Percentiles rank a stretch among this genome's conserved stretches.
Evolutionary conservation across 2,113 vertebrate species (phyloP).

Genomic region (Caranx melampygus): DNA sequence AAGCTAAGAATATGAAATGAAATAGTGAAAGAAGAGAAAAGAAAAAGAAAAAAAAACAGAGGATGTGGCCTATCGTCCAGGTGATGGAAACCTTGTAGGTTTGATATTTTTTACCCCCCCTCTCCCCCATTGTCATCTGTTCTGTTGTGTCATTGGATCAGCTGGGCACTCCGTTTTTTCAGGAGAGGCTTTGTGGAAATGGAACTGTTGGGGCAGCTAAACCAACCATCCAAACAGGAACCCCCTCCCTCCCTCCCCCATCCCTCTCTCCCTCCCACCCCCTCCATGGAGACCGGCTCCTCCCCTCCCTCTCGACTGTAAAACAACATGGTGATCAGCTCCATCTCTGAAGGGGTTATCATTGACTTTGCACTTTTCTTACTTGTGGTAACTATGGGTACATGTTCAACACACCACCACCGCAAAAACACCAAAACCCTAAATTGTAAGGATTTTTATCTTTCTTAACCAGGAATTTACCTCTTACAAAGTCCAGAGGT

Average conservation of each 20-base stretch:
- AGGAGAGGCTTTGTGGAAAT: slow-evolving; percentile 87
- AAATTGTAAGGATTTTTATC: slow-evolving; percentile 65
- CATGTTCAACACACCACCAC: slow-evolving; percentile 68
- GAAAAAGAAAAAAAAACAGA: slow-evolving; percentile 78
- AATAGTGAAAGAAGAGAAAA: slow-evolving; percentile 76
- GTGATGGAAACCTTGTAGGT: slow-evolving; percentile 92
- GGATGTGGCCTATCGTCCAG: slow-evolving; percentile 92
- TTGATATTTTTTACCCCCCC: slow-evolving; percentile 68
- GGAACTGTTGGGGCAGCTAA: slow-evolving; percentile 84
- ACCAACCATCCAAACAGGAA: slow-evolving; percentile 71
- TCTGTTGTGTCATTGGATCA: slow-evolving; percentile 87
- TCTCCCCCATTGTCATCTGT: slow-evolving; percentile 70
- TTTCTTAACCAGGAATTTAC: slow-evolving; percentile 53
- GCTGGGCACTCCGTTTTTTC: slow-evolving; percentile 88
- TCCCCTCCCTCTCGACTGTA: slow-evolving; percentile 21
- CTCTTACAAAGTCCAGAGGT: slow-evolving; percentile 33
- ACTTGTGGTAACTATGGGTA: slow-evolving; percentile 78
- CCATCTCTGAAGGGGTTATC: slow-evolving; percentile 65
- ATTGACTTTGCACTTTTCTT: slow-evolving; percentile 86
- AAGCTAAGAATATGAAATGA: slow-evolving; percentile 83
- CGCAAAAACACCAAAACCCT: slow-evolving; percentile 59
- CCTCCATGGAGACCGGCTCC: slow-evolving; percentile 49
- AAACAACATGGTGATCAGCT: slow-evolving; percentile 63
- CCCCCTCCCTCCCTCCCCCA: neutral
- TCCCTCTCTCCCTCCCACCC: too few relatives aligned